Base-by-base conservation (phyloP, 2,113 vertebrate genomes). In the Lampris incognitus region DNA sequence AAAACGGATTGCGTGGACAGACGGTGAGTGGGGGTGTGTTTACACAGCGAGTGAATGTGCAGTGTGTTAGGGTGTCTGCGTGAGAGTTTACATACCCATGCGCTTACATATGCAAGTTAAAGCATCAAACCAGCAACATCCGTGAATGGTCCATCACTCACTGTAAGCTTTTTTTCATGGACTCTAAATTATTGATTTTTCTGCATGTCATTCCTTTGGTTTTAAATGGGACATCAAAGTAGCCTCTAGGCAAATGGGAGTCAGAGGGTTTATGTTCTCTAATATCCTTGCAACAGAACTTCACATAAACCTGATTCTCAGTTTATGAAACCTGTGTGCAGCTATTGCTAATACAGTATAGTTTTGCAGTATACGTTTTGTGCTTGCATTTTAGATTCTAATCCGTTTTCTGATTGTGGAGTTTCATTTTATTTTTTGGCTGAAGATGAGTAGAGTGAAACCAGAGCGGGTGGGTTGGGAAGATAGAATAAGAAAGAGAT, bases 141-240 rank as follows among this genome's bases (percentile, higher is more conserved):
- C 76, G 63, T 77, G 69, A 80, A 76, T 46, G 81, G 75, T 85
- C 62, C 81, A 88, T 90, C 75, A 62, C 74, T 87, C 77, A 86
- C 82, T 59, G 72, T 82, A 84, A 80, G 76, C 82, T 76, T 84
- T 69, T 84, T 69, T 65, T 83, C 66, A 87, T 69, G 76, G 78
- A 80, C 68, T 74, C 81, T 78, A 71, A 81, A 11, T 81, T 81
- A 84, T 85, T 77, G 81, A 82, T 86, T 65, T 65, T 41, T 48
- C 63, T 5, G 56, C 74, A 74, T 73, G 81, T 88, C 63, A 62
- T 77, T 79, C 66, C 70, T 74, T 78, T 62, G 66, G 68, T 85
- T 83, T 85, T 73, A 75, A 87, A 85, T 78, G 62, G 66, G 84
- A 80, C 57, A 72, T 66, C 66, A 76, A 59, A 37, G 49, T 52